Percentiles rank a stretch among this genome's conserved stretches.
Conservation (phyloP, 2,113 vertebrate species). For the Paedocypris sp. region DNA sequence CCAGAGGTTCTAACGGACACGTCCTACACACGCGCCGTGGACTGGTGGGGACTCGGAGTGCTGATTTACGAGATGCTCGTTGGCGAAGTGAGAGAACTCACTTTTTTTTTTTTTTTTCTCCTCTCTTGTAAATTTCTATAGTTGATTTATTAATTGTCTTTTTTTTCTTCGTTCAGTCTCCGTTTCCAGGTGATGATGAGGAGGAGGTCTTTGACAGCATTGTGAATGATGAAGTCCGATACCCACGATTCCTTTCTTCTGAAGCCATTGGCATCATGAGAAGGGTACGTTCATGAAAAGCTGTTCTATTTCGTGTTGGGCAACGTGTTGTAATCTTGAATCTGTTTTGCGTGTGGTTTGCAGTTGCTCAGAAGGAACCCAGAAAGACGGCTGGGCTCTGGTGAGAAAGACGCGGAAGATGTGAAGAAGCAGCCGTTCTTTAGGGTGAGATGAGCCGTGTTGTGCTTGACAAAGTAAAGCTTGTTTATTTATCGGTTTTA, state of each 20-base stretch:
- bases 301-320: not conserved
- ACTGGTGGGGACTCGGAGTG: conserved; percentile 97
- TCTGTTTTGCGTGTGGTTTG: not conserved
- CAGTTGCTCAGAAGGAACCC: conserved; percentile 90
- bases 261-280: conserved; percentile 96
- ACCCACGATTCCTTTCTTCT: conserved; percentile 89
- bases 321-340: not conserved
- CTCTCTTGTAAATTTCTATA: too few species aligned
- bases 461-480: not conserved
- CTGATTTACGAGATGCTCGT: conserved; percentile 97
- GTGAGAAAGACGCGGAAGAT: conserved; percentile 93
- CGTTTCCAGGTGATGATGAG: conserved; percentile 96
- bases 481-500: not conserved
- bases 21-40: conserved; percentile 88
- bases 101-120: not conserved
- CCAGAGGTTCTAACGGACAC: conserved; percentile 95
- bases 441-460: conserved; percentile 65
- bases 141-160: not conserved
- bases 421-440: conserved; percentile 97
- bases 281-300: conserved; percentile 63
- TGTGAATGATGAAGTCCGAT: conserved; percentile 97
- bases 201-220: conserved; percentile 99
- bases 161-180: conserved; percentile 94
- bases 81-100: conserved; percentile 77
- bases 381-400: conserved; percentile 83